Conservation (phyloP, 2,888 invertebrate genomes). For the Romanomermis culicivorax region DNA sequence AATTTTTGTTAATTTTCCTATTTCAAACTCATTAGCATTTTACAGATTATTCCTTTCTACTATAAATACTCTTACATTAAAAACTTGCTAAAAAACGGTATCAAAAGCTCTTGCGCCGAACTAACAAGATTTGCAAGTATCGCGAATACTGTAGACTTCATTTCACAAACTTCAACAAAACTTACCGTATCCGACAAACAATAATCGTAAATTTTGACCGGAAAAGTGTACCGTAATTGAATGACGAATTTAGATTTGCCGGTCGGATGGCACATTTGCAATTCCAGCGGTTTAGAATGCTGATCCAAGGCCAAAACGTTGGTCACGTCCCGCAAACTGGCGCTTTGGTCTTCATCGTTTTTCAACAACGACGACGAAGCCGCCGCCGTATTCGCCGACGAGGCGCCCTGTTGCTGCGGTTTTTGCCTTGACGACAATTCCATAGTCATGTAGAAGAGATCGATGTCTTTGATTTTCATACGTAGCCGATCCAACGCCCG, state of each 20-base stretch:
- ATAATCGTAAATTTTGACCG: constrained; percentile 74
- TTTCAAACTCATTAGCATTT: no score
- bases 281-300: constrained; percentile 63
- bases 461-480: constrained; percentile 73
- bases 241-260: constrained; percentile 69
- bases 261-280: constrained; percentile 77
- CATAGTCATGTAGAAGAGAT: constrained; percentile 80
- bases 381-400: no score
- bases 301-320: constrained; percentile 64
- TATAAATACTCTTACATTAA: no score
- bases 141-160: no score
- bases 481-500: constrained; percentile 65
- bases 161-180: no score
- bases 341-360: no score
- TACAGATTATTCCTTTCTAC: no score
- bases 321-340: constrained; percentile 24
- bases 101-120: no score
- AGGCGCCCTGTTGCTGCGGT: not conserved
- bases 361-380: no score
- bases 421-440: constrained; percentile 5
- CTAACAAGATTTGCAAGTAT: no score
- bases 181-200: constrained; percentile 56
- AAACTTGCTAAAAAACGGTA: no score
- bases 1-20: no score
- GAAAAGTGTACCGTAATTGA: constrained; percentile 64